Evolutionary conservation across 2,113 vertebrate genomes (phyloP), one percentile per base, ranked within the genome.

Genomic region (Poeciliopsis prolifica): DNA sequence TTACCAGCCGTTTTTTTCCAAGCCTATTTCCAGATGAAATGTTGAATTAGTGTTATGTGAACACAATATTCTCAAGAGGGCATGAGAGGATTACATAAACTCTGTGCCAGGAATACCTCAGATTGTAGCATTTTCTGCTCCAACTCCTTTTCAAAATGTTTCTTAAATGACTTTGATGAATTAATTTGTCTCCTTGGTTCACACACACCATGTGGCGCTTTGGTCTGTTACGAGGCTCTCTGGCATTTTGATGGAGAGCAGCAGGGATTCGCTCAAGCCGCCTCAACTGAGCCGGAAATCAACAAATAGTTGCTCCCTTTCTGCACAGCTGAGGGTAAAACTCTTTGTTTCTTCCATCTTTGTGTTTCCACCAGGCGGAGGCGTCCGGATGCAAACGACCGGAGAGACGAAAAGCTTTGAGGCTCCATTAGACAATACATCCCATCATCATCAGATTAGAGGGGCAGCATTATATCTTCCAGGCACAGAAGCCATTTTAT

Each of bases 81-180:
- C 44, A 60, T 26, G 69, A 66, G 61, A 71, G 75, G 68, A 70
- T 91, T 90, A 76, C 79, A 35, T 86, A 87, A 72, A 40, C 13
- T 40, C 75, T 85, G 81, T 26, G 77, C 70, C 72, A 67, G 77
- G 30, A 77, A 76, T 7, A 70, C 65, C 68, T 83, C 67, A 81
- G 77, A 87, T 83, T 42, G 30, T 48, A 64, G 65, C 64, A 5
- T 72, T 79, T 83, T 68, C 75, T 51, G 79, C 74, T 35, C 75
- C 78, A 26, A 63, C 74, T 84, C 76, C 80, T 60, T n/a, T 80
- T 24, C 82, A 87, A 37, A 79, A 85, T 75, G 86, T 78, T 68
- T 86, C 82, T 88, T 78, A 69, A 77, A 65, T 80, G 87, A 85
- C 86, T 86, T 86, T 86, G 85, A 90, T 88, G 78, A n/a, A 89